Evolutionary conservation across 2,888 invertebrate genomes (phyloP).

Genomic region (Smittia sp.): DNA sequence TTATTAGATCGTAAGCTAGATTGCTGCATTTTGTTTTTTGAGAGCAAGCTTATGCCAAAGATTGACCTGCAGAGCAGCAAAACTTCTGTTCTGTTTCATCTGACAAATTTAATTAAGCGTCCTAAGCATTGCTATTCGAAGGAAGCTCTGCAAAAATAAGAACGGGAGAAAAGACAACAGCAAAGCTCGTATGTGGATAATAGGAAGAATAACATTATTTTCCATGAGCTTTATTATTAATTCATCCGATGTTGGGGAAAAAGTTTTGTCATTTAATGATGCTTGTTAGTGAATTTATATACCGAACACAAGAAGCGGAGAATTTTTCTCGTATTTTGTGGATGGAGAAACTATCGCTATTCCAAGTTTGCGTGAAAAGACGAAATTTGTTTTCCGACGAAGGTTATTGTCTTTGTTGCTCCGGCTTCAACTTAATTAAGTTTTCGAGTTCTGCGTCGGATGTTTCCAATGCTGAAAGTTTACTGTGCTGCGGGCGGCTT

Average conservation of each 20-base stretch:
- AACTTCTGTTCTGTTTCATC: not conserved
- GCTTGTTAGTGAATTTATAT: constrained; percentile 19
- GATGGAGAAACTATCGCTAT: not conserved
- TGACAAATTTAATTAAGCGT: not conserved
- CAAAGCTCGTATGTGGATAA: not conserved
- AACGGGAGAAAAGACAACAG: not conserved
- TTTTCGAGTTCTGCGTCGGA: constrained; percentile 5
- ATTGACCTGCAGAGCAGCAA: not conserved
- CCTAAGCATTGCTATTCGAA: constrained; percentile 1
- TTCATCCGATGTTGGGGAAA: not conserved
- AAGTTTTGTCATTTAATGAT: constrained; percentile 25
- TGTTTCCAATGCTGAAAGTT: constrained; percentile 18
- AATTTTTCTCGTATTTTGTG: not conserved
- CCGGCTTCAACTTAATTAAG: constrained; percentile 16
- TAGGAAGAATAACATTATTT: not conserved
- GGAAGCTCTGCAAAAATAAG: not conserved
- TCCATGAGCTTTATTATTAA: constrained; percentile 13
- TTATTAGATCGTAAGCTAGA: no score
- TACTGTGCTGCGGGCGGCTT: not conserved
- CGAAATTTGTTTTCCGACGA: not conserved
- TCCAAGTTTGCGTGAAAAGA: constrained; percentile 15
- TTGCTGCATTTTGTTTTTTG: not conserved
- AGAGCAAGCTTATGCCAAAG: no score
- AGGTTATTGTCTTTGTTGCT: constrained; percentile 18
- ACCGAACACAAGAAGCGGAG: not conserved